A percentile compares a stretch with the other conserved stretches of the same genome.
These are phyloP conservation scores for Tenthredo mesomela DNA, from an alignment of 2,888 invertebrate genomes.

Conservation along the genomic window DNA sequence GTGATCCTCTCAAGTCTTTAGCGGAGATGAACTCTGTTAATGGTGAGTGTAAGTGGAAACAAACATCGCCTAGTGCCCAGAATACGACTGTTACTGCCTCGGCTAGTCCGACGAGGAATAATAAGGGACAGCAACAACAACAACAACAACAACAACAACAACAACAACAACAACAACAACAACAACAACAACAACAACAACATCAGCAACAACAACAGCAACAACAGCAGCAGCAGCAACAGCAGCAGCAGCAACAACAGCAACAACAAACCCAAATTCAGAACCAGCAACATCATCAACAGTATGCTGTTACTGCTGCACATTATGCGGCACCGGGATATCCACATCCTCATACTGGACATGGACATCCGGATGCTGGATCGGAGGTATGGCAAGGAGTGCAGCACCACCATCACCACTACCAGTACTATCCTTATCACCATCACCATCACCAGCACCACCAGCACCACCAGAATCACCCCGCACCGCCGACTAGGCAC, in stretches of 20 bases:
- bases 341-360: constrained; percentile 72
- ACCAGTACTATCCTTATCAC: constrained; percentile 84
- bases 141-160: constrained; percentile 70
- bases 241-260: constrained; percentile 69
- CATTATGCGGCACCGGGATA: constrained; percentile 72
- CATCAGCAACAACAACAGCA: constrained; percentile 70
- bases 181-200: constrained; percentile 69
- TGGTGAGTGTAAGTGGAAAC: constrained; percentile 79
- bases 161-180: constrained; percentile 69
- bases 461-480: constrained; percentile 75
- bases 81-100: constrained; percentile 62
- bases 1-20: constrained; percentile 78
- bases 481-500: constrained; percentile 78
- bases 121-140: constrained; percentile 67
- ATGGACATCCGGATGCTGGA: constrained; percentile 78
- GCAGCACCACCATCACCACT: constrained; percentile 81
- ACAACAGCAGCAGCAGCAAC: constrained; percentile 65
- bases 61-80: constrained; percentile 72
- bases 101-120: constrained; percentile 75
- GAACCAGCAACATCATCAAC: constrained; percentile 55
- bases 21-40: constrained; percentile 79
- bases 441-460: constrained; percentile 77
- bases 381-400: constrained; percentile 83
- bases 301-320: constrained; percentile 71
- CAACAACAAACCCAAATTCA: constrained; percentile 62